A percentile compares a stretch with the other conserved stretches of the same genome.
Conservation (phyloP, 2,888 invertebrate genomes). For the Anaspis maculata region DNA sequence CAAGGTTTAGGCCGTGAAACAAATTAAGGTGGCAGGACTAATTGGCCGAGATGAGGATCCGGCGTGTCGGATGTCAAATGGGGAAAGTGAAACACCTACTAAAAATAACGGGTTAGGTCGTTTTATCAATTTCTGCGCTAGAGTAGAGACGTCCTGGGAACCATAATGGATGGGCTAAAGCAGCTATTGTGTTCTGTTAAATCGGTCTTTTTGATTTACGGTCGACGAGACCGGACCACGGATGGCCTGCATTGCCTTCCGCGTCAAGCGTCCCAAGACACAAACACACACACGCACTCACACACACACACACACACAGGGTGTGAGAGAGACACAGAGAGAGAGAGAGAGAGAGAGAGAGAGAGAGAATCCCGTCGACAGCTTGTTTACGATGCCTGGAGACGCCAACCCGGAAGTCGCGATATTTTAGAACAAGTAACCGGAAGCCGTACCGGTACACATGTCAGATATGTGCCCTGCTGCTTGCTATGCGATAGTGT, state of each 20-base stretch:
- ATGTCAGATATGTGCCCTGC: constrained; percentile 11
- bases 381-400: constrained; percentile 30
- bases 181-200: constrained; percentile 30
- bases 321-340: too few species aligned
- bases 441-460: constrained; percentile 21
- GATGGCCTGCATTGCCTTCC: constrained; percentile 18
- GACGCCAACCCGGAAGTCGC: constrained; percentile 29
- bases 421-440: constrained; percentile 29
- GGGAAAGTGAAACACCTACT: constrained; percentile 14
- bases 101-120: constrained; percentile 16
- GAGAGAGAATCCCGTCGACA: constrained; percentile 21
- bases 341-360: too few species aligned
- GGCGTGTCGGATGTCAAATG: constrained; percentile 1
- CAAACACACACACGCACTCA: constrained; percentile 3
- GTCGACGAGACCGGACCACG: constrained; percentile 22
- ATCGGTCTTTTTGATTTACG: constrained; percentile 32
- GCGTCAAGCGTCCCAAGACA: constrained; percentile 20
- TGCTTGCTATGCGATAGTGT: constrained; percentile 1
- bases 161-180: constrained; percentile 28
- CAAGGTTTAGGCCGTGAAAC: too few species aligned
- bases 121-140: constrained; percentile 20
- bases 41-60: constrained; percentile 1
- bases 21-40: too few species aligned
- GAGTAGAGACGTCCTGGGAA: constrained; percentile 21
- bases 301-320: too few species aligned